A percentile compares a stretch with the other conserved stretches of the same genome.
Evolutionary conservation across 2,888 invertebrate genomes (phyloP).

Genomic region (Gastracanthus pulcherrimus): DNA sequence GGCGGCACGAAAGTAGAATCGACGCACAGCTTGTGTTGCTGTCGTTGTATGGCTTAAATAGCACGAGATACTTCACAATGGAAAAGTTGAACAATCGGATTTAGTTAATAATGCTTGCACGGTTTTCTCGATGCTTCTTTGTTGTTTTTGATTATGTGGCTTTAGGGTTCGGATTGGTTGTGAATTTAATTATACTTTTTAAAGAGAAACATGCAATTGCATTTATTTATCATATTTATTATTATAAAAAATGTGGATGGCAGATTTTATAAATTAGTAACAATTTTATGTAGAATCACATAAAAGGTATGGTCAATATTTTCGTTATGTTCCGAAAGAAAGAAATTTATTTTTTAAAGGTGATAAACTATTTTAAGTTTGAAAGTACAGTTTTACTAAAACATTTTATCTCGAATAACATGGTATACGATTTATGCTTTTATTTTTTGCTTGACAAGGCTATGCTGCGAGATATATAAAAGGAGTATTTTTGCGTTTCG

Average conservation of each 20-base stretch:
- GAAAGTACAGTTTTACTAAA: no score
- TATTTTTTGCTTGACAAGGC: background rate
- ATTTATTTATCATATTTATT: no score
- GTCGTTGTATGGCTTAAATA: background rate
- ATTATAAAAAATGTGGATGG: no score
- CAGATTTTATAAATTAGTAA: no score
- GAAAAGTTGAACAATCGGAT: constrained; percentile 14
- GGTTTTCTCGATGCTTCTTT: background rate
- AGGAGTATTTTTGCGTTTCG: constrained; percentile 13
- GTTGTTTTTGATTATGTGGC: no score
- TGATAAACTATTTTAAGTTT: background rate
- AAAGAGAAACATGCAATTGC: background rate
- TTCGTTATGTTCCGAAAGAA: no score
- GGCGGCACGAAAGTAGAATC: background rate
- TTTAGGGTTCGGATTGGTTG: no score
- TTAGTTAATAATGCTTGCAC: background rate
- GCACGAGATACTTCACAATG: background rate
- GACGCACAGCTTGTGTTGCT: background rate
- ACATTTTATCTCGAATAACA: background rate
- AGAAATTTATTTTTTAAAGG: background rate
- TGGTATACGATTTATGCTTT: background rate
- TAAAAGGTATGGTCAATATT: no score
- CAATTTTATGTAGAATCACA: no score
- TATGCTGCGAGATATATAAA: background rate
- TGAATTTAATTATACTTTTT: no score